Conservation (phyloP, 2,888 invertebrate genomes). For the Acleris holmiana region DNA sequence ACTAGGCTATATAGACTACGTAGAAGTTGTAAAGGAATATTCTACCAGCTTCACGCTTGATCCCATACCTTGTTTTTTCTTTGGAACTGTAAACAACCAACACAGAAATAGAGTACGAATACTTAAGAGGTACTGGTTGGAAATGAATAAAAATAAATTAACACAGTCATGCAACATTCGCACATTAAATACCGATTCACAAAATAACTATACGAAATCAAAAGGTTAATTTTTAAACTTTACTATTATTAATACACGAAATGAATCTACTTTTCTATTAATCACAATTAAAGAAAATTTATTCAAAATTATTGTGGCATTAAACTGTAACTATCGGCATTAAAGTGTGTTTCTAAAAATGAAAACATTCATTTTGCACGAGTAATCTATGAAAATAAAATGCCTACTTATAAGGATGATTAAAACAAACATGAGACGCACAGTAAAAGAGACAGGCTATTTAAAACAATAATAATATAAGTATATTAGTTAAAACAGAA, state of each 20-base stretch:
- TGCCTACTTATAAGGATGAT: conserved; percentile 22
- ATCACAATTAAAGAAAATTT: conserved; percentile 23
- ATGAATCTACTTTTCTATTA: conserved; percentile 23
- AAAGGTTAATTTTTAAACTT: conserved; percentile 17
- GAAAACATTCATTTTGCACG: conserved; percentile 24
- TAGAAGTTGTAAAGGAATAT: conserved; percentile 83
- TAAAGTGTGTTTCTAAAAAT: conserved; percentile 26
- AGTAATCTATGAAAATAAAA: conserved; percentile 18
- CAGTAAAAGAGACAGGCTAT: conserved; percentile 16
- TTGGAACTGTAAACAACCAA: conserved; percentile 92
- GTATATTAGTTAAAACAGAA: too few relatives aligned
- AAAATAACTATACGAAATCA: conserved; percentile 23
- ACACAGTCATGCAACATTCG: conserved; percentile 72
- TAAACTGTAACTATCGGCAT: conserved; percentile 23
- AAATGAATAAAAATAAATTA: conserved; percentile 52
- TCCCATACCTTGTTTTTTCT: conserved; percentile 89
- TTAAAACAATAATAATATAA: not conserved
- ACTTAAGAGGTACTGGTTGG: conserved; percentile 65
- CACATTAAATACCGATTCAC: conserved; percentile 39
- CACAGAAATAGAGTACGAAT: conserved; percentile 82
- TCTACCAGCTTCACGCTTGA: conserved; percentile 84
- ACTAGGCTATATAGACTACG: conserved; percentile 77
- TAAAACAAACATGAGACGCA: conserved; percentile 15
- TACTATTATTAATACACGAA: conserved; percentile 25
- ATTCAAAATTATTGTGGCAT: conserved; percentile 18